Evolutionary conservation across 2,113 vertebrate genomes (phyloP).

Genomic region (Podiceps cristatus): DNA sequence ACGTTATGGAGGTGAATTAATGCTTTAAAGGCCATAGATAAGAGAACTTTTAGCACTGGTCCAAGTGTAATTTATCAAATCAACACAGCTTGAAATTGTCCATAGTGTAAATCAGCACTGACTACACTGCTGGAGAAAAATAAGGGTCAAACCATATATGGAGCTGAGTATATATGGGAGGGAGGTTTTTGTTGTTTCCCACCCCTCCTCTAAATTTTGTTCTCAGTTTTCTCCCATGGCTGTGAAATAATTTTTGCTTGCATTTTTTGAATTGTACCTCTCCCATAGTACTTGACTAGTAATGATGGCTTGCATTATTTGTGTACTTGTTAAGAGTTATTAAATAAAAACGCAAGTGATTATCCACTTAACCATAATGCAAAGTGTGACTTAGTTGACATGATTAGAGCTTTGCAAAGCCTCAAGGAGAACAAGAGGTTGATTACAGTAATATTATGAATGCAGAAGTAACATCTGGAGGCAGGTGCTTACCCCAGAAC

Average conservation of each 20-base stretch:
- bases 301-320: background rate
- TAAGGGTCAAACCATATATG: background rate
- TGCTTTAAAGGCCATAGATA: background rate
- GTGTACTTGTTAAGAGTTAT: background rate
- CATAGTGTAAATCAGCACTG: background rate
- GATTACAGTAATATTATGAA: background rate
- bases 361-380: conserved; percentile 33
- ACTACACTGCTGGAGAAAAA: background rate
- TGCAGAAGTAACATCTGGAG: background rate
- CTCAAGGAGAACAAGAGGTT: background rate
- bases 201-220: background rate
- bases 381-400: background rate
- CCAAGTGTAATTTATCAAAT: background rate
- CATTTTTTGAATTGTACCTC: background rate
- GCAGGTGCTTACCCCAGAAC: background rate
- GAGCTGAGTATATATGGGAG: background rate
- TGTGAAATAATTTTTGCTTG: background rate
- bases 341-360: background rate
- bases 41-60: background rate
- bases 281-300: background rate
- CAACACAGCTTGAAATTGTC: background rate
- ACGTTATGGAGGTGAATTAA: background rate
- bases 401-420: conserved; percentile 29
- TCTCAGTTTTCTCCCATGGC: background rate
- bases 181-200: background rate